These are phyloP conservation scores for Caradrina clavipalpis DNA, from an alignment of 2,888 invertebrate species.

Conservation along the genomic window DNA sequence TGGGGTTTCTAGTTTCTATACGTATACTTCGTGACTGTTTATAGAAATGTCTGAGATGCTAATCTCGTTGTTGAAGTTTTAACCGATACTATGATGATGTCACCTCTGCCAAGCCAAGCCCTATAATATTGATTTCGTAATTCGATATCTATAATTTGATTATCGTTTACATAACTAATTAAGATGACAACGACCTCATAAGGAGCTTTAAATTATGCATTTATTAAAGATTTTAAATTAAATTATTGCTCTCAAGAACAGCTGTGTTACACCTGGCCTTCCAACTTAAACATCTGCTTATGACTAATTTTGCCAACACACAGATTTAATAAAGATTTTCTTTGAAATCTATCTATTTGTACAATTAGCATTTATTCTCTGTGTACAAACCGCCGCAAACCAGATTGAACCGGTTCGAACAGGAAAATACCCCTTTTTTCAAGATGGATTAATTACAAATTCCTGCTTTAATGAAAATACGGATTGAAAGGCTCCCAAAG, in stretches of 20 bases:
- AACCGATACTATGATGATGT: conserved; percentile 11
- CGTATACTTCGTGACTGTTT: neutral
- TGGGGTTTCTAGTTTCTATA: neutral
- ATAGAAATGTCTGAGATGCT: neutral
- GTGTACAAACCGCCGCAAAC: conserved; percentile 42
- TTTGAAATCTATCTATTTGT: conserved; percentile 11
- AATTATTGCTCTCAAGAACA: conserved; percentile 33
- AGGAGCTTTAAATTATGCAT: conserved; percentile 18
- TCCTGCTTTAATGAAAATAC: conserved; percentile 64
- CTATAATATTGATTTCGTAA: conserved; percentile 18
- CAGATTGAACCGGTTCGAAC: conserved; percentile 59
- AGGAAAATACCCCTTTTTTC: conserved; percentile 64
- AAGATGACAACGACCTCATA: conserved; percentile 35
- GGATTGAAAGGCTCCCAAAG: conserved; percentile 63
- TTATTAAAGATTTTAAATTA: conserved; percentile 20
- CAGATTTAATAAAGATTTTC: conserved; percentile 14
- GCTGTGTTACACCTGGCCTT: conserved; percentile 40
- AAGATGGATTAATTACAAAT: conserved; percentile 72
- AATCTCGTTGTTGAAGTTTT: too few relatives aligned
- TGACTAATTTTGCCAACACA: conserved; percentile 15
- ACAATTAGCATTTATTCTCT: conserved; percentile 31
- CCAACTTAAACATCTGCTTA: conserved; percentile 27
- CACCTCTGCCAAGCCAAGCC: neutral
- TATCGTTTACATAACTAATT: conserved; percentile 36
- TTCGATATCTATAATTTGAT: conserved; percentile 26